These are phyloP conservation scores for Lamproptera curius DNA, from an alignment of 2,888 invertebrate genomes.

Conservation along the genomic window DNA sequence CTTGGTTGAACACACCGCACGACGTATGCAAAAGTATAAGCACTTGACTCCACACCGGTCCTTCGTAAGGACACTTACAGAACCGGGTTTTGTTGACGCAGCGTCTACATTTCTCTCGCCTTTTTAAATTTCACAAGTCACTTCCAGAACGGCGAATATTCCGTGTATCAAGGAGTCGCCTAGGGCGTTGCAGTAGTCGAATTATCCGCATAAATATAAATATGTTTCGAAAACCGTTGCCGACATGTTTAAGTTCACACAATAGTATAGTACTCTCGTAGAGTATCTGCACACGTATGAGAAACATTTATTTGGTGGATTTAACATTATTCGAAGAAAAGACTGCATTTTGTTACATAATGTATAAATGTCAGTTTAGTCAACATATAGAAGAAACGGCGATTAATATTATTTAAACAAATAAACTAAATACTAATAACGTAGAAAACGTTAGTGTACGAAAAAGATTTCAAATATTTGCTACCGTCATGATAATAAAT, in stretches of 20 bases:
- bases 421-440: not conserved
- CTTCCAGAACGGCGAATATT: constrained; percentile 4
- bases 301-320: not conserved
- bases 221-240: constrained; percentile 28
- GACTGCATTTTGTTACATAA: too few species aligned
- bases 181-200: constrained; percentile 11
- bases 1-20: too few species aligned
- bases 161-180: not conserved
- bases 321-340: too few species aligned
- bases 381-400: not conserved
- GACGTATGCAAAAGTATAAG: too few species aligned
- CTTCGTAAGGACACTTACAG: too few species aligned
- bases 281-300: constrained; percentile 2
- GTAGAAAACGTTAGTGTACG: not conserved
- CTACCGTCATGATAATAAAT: too few species aligned
- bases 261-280: constrained; percentile 6
- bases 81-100: too few species aligned
- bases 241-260: constrained; percentile 8
- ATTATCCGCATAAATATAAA: constrained; percentile 17
- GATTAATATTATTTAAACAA: not conserved
- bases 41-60: too few species aligned
- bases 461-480: not conserved
- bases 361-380: not conserved
- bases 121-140: too few species aligned
- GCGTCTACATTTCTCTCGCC: not conserved